phyloP scores from a whole-genome alignment of 37 sponge, comb jelly and placozoan species.

The Chondrilla cf. caribensis region DNA sequence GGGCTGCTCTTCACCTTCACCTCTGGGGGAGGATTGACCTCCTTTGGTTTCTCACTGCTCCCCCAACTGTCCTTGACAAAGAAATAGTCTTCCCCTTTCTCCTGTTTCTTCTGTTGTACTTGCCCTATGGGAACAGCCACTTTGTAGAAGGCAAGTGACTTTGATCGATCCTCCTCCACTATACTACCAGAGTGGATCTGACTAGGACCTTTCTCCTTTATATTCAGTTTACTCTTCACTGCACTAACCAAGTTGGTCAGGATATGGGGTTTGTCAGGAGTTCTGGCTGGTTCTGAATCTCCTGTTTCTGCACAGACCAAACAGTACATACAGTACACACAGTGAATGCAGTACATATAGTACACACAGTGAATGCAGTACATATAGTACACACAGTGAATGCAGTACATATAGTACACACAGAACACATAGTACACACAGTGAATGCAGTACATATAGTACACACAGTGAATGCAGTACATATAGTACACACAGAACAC shows the following conservation, averaged over 20 bases:
- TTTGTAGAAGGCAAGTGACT: slow-evolving; percentile 41
- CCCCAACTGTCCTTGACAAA: slow-evolving; percentile 33
- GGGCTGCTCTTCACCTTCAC: background rate
- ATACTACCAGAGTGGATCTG: slow-evolving; percentile 45
- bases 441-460: too few species aligned
- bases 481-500: too few species aligned
- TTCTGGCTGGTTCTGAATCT: too few species aligned
- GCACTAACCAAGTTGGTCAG: background rate
- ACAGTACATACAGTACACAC: too few species aligned
- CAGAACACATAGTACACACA: too few species aligned
- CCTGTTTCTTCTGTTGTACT: slow-evolving; percentile 4
- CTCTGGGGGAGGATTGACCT: background rate
- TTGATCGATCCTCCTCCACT: slow-evolving; percentile 23
- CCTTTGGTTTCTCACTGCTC: background rate
- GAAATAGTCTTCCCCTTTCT: slow-evolving; percentile 23
- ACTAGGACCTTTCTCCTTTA: background rate
- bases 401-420: too few species aligned
- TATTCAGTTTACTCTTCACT: background rate
- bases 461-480: too few species aligned
- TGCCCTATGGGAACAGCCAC: slow-evolving; percentile 15
- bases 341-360: too few species aligned
- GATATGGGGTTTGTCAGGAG: background rate
- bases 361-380: too few species aligned
- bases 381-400: too few species aligned
- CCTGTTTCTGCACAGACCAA: too few species aligned